Conservation (phyloP, 2,113 vertebrate species). For the Taxidea taxus region DNA sequence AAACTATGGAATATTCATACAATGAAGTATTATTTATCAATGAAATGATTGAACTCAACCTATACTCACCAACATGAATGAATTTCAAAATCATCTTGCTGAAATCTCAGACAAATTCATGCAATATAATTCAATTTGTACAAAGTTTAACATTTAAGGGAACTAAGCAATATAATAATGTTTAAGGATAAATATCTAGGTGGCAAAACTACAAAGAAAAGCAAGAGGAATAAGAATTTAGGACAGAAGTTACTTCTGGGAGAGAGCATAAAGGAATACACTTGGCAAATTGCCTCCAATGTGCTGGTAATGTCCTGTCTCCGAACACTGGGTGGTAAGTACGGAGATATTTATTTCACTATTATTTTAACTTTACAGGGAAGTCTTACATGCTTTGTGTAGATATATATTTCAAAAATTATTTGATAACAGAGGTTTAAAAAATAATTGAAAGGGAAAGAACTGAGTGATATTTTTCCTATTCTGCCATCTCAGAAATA, state of each 20-base stretch:
- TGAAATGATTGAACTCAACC: conserved; percentile 2
- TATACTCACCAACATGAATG: not conserved
- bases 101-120: not conserved
- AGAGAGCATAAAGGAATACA: not conserved
- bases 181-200: not conserved
- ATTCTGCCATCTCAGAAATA: not conserved
- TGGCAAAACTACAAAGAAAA: not conserved
- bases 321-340: not conserved
- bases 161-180: not conserved
- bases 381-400: not conserved
- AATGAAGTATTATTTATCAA: not conserved
- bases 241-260: not conserved
- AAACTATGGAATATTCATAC: not conserved
- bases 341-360: not conserved
- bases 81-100: conserved; percentile 16
- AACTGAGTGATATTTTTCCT: not conserved
- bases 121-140: not conserved
- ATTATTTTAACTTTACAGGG: not conserved
- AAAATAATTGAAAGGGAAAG: not conserved
- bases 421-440: not conserved
- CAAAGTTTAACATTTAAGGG: not conserved
- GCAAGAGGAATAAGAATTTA: not conserved
- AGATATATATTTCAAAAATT: not conserved
- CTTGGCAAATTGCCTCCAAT: not conserved
- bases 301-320: not conserved